These are phyloP conservation scores for Sparus aurata DNA, from an alignment of 2,797 vertebrate species.

Conservation along the genomic window DNA sequence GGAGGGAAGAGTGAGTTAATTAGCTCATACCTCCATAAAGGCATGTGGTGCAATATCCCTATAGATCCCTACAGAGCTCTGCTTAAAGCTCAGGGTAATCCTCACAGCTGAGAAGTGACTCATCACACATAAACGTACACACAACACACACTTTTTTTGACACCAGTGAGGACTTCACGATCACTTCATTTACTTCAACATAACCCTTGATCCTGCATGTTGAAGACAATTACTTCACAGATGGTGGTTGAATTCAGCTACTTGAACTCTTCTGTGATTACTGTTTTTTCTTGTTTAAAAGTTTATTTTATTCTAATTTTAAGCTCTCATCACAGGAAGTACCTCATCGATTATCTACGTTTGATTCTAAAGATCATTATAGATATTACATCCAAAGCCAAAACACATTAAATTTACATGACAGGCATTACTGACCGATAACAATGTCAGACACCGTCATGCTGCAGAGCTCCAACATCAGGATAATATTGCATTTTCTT, in stretches of 20 bases:
- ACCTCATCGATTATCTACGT: background rate
- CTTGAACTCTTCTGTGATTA: slow-evolving; percentile 14
- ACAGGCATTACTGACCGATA: background rate
- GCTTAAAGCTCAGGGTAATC: slow-evolving; percentile 73
- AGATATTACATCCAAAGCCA: background rate
- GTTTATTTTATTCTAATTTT: background rate
- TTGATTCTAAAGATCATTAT: slow-evolving; percentile 11
- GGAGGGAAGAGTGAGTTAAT: slow-evolving; percentile 63
- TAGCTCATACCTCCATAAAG: slow-evolving; percentile 78
- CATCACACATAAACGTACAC: slow-evolving; percentile 43
- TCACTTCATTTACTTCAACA: slow-evolving; percentile 26
- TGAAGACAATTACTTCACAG: slow-evolving; percentile 14
- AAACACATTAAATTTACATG: slow-evolving; percentile 7
- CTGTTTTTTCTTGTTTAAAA: slow-evolving; percentile 24
- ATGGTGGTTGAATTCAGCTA: slow-evolving; percentile 1
- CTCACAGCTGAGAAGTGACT: slow-evolving; percentile 60
- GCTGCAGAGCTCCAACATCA: background rate
- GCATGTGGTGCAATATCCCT: slow-evolving; percentile 73
- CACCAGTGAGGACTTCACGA: slow-evolving; percentile 28
- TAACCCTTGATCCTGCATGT: background rate
- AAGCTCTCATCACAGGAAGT: slow-evolving; percentile 4
- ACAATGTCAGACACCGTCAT: background rate
- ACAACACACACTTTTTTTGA: slow-evolving; percentile 20
- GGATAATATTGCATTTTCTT: background rate
- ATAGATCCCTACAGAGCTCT: slow-evolving; percentile 64